These are phyloP conservation scores for Seriola aureovittata DNA, from an alignment of 2,113 vertebrate genomes.

Conservation along the genomic window DNA sequence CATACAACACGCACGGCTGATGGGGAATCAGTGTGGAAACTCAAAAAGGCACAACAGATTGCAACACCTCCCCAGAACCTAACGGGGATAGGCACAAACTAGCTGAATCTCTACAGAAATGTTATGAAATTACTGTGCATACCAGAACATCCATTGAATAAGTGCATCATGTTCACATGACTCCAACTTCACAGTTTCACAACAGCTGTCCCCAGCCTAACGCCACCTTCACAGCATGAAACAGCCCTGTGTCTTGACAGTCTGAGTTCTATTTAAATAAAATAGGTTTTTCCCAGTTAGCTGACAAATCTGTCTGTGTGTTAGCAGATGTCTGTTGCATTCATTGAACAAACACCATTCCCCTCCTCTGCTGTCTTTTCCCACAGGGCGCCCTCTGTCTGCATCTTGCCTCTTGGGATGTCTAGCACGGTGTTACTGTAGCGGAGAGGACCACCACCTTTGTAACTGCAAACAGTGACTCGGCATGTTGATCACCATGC, in stretches of 20 bases:
- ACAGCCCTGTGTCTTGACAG: neutral
- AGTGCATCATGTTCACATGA: neutral
- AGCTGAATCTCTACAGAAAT: neutral
- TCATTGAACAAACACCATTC: neutral
- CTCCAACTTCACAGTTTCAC: neutral
- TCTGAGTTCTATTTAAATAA: neutral
- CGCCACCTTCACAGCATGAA: neutral
- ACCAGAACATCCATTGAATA: neutral
- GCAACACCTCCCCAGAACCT: neutral
- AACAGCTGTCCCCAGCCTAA: neutral
- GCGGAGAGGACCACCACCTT: constrained; percentile 28
- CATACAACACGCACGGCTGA: neutral
- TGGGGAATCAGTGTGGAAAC: too few species aligned
- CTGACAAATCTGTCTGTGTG: neutral
- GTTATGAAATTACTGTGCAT: neutral
- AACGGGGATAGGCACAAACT: neutral
- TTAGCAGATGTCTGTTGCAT: neutral
- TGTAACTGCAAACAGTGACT: constrained; percentile 11
- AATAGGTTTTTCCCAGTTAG: neutral
- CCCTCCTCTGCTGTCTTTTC: constrained; percentile 21
- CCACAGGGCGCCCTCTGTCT: constrained; percentile 36
- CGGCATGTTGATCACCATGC: constrained; percentile 58
- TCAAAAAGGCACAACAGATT: neutral
- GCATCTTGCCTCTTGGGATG: constrained; percentile 45
- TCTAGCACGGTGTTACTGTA: constrained; percentile 41